Evolutionary conservation across 2,888 invertebrate species (phyloP), one percentile per base, ranked within the genome.

Genomic region (Leistus spinibarbis): DNA sequence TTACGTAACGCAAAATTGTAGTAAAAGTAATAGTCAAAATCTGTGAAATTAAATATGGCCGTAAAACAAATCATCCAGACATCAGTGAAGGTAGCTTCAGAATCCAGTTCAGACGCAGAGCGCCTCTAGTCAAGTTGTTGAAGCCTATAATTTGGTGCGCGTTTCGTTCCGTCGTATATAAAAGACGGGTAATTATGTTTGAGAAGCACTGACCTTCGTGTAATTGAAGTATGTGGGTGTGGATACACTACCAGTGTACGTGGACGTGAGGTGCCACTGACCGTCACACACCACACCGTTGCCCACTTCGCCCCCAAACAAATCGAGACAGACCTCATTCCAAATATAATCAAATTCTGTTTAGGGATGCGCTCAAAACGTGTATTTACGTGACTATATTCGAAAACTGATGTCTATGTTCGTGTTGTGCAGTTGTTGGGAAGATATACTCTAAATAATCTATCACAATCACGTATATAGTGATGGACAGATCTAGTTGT

Each of bases 191-290:
- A 72, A 72, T 72, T 72, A 72, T 65, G 72, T 73, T 73, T 73
- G 67, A 54, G 73, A 73, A 73, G 67, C 73, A 62, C 73, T 73
- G 73, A 67, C 66, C 73, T 73, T 62, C 67, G 67, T 57, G 60
- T 73, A 73, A 73, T 73, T 73, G 73, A 66, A 73, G 67, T 73
- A 73, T 67, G 73, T 73, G 73, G 73, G 73, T 67, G 73, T 73
- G 73, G 67, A 60, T 67, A 73, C 57, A 54, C 56, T 64, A 71
- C 64, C 64, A 65, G 24, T 24, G 23, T 60, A 22, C 60, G 23
- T 57, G 57, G 57, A 19, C 60, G 27, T 40, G 62, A 53, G 40
- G 60, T 72, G 72, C 72, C 66, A 72, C 72, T 66, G 72, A 72
- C 72, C 72, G 66, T 71, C 71, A 64, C 60, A 16, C 19, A 60